These are phyloP conservation scores for Polietes domitor DNA, from an alignment of 2,888 invertebrate genomes.

Conservation along the genomic window DNA sequence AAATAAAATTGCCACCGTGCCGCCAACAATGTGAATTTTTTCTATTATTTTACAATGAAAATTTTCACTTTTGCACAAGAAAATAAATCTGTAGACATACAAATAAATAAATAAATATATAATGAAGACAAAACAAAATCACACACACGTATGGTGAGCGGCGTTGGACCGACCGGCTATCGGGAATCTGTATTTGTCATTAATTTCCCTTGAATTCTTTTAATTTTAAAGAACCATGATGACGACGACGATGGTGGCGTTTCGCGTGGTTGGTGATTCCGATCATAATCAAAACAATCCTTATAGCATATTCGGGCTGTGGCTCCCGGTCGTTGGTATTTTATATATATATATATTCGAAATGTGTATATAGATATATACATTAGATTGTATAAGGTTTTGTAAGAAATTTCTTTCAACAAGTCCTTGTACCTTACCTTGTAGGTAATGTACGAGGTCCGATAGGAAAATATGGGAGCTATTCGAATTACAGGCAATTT, in stretches of 20 bases:
- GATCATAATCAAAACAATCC: neutral
- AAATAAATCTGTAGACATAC: neutral
- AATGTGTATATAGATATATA: no score
- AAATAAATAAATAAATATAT: neutral
- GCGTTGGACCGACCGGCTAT: neutral
- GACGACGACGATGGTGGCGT: constrained; percentile 10
- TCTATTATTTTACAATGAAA: constrained; percentile 8
- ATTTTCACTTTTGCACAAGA: constrained; percentile 1
- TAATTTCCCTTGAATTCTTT: constrained; percentile 34
- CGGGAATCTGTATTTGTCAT: neutral
- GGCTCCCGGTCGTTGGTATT: no score
- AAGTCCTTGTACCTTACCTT: no score
- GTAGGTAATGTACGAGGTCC: no score
- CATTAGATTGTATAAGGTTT: no score
- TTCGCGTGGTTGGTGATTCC: neutral
- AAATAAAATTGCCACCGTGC: constrained; percentile 41
- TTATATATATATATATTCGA: no score
- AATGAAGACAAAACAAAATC: neutral
- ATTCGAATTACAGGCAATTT: no score
- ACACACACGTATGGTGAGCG: neutral
- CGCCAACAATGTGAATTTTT: constrained; percentile 48
- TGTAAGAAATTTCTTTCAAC: no score
- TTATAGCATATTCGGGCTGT: neutral
- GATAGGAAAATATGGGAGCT: no score
- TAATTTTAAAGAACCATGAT: neutral